phyloP scores from a whole-genome alignment of 1,140 invertebrate genomes.

The Cataglyphis hispanica region DNA sequence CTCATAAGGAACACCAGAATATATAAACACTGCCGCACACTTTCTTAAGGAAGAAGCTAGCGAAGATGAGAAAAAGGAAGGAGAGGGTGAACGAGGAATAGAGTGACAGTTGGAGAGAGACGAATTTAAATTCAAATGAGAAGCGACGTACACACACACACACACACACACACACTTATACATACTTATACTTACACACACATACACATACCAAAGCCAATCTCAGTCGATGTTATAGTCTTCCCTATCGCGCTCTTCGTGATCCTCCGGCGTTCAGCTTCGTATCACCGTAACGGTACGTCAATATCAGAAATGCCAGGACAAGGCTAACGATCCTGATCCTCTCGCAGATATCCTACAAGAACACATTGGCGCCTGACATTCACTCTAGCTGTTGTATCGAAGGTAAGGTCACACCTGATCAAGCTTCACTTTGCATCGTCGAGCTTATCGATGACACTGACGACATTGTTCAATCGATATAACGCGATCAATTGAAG shows the following conservation, averaged over 20 bases:
- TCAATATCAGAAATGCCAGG: slow-evolving; percentile 71
- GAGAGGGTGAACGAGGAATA: slow-evolving; percentile 1
- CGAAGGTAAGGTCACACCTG: slow-evolving; percentile 62
- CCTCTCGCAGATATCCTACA: slow-evolving; percentile 44
- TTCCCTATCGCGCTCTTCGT: slow-evolving; percentile 54
- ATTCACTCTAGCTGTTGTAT: slow-evolving; percentile 42
- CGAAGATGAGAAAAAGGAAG: background rate
- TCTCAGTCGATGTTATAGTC: slow-evolving; percentile 77
- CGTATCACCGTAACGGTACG: slow-evolving; percentile 71
- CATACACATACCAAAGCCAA: slow-evolving; percentile 74
- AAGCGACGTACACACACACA: slow-evolving; percentile 72
- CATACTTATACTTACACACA: no score
- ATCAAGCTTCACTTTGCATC: slow-evolving; percentile 44
- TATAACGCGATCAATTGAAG: slow-evolving; percentile 36
- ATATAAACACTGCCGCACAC: slow-evolving; percentile 4
- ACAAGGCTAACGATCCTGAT: slow-evolving; percentile 68
- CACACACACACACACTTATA: slow-evolving; percentile 59
- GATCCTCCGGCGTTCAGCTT: slow-evolving; percentile 46
- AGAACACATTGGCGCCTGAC: slow-evolving; percentile 49
- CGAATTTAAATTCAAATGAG: slow-evolving; percentile 85
- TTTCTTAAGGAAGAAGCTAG: slow-evolving; percentile 13
- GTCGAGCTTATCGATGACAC: slow-evolving; percentile 52
- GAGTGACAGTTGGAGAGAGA: slow-evolving; percentile 60
- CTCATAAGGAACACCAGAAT: slow-evolving; percentile 9
- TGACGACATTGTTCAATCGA: slow-evolving; percentile 40